A percentile compares a stretch with the other conserved stretches of the same genome.
phyloP scores from a whole-genome alignment of 2,113 vertebrate species.

The Saccopteryx leptura region DNA sequence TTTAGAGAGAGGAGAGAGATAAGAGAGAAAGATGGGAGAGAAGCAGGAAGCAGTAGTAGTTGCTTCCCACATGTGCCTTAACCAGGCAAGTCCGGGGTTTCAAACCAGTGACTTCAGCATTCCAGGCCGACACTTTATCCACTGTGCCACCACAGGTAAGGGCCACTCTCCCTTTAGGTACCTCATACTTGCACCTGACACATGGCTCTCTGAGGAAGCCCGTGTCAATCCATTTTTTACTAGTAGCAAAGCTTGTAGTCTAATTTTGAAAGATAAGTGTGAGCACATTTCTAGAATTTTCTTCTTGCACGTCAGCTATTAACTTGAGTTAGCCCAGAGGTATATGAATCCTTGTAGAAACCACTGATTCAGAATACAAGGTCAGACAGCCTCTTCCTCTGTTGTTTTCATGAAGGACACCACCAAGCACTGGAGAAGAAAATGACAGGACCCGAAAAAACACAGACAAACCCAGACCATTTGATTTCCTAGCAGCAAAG shows the following conservation, averaged over 20 bases:
- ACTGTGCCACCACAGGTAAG: no score
- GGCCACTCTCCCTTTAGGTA: not conserved
- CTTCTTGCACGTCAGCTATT: not conserved
- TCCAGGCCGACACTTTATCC: no score
- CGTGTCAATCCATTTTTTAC: not conserved
- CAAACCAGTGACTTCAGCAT: no score
- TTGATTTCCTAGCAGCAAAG: slow-evolving; percentile 20
- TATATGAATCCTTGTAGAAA: not conserved
- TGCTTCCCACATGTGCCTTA: no score
- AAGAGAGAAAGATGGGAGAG: no score
- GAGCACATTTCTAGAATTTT: not conserved
- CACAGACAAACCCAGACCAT: not conserved
- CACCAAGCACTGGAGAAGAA: not conserved
- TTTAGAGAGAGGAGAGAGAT: no score
- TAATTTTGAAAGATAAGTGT: not conserved
- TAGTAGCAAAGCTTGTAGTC: not conserved
- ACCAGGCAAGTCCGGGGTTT: no score
- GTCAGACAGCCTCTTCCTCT: not conserved
- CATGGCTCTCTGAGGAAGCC: not conserved
- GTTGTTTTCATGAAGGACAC: not conserved
- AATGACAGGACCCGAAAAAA: not conserved
- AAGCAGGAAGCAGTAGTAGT: no score
- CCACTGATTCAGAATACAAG: not conserved
- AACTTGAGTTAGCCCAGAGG: not conserved
- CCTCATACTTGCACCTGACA: not conserved